These are phyloP conservation scores for Drosophila buzzatii DNA, from an alignment of 2,888 invertebrate species.

Conservation along the genomic window DNA sequence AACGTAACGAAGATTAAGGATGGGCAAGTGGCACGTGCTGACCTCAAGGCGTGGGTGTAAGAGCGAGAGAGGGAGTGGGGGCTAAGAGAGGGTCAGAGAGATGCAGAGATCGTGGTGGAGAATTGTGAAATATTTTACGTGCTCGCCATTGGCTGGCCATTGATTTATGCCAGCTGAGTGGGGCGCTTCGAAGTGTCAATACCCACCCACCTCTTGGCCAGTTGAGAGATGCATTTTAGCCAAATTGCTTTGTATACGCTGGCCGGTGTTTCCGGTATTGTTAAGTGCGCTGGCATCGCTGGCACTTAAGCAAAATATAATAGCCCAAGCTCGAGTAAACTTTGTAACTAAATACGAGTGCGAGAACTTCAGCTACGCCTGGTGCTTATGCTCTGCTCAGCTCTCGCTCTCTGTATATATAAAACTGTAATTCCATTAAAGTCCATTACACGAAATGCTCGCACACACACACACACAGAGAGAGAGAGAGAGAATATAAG, in stretches of 20 bases:
- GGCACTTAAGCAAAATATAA: slow-evolving; percentile 75
- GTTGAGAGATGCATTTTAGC: slow-evolving; percentile 73
- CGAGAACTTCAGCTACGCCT: slow-evolving; percentile 24
- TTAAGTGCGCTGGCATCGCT: slow-evolving; percentile 72
- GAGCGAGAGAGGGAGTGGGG: not conserved
- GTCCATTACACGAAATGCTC: slow-evolving; percentile 79
- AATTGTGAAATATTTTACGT: slow-evolving; percentile 77
- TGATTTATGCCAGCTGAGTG: slow-evolving; percentile 78
- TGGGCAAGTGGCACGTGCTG: slow-evolving; percentile 74
- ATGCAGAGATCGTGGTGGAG: not conserved
- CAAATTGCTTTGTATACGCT: slow-evolving; percentile 69
- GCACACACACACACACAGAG: slow-evolving; percentile 24
- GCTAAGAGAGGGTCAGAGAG: not conserved
- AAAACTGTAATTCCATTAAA: slow-evolving; percentile 81
- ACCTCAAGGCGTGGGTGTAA: slow-evolving; percentile 49
- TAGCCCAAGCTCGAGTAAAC: slow-evolving; percentile 77
- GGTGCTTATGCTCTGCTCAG: slow-evolving; percentile 16
- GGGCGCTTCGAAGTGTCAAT: slow-evolving; percentile 77
- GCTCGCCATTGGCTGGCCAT: slow-evolving; percentile 73
- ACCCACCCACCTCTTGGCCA: slow-evolving; percentile 56
- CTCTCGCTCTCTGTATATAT: slow-evolving; percentile 43
- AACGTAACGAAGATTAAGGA: slow-evolving; percentile 82
- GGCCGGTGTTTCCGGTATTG: slow-evolving; percentile 71
- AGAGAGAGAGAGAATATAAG: not conserved
- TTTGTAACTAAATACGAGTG: slow-evolving; percentile 77